Conservation (phyloP, 2,113 vertebrate species). For the Holacanthus passer region DNA sequence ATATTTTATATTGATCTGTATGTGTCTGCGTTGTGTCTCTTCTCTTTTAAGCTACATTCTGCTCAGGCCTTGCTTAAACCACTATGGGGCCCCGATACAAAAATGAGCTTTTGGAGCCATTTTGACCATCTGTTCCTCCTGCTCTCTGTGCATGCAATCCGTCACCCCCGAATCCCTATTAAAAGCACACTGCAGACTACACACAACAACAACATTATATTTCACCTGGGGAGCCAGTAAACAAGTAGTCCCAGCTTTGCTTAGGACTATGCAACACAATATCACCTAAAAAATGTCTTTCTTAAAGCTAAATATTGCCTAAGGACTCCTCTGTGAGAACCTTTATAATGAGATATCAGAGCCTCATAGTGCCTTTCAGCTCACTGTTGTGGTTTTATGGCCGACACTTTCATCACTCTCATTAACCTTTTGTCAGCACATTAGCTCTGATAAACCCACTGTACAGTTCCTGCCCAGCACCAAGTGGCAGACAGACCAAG, state of each 20-base stretch:
- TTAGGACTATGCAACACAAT: background rate
- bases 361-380: background rate
- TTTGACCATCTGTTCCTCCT: slow-evolving; percentile 19
- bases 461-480: background rate
- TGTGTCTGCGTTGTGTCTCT: background rate
- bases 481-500: background rate
- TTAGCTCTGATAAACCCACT: background rate
- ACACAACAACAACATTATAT: background rate
- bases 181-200: slow-evolving; percentile 14
- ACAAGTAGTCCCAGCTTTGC: background rate
- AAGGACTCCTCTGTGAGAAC: background rate
- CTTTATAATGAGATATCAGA: background rate
- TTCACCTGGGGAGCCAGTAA: background rate
- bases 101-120: background rate
- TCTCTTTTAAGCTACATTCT: background rate
- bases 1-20: background rate
- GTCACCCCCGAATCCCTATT: slow-evolving; percentile 17
- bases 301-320: background rate
- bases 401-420: background rate
- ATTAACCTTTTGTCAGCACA: background rate
- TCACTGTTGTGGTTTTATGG: background rate
- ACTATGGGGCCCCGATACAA: background rate
- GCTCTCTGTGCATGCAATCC: background rate
- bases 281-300: background rate
- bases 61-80: background rate